Evolutionary conservation across 2,797 vertebrate species (phyloP).

Genomic region (Sebastes iracundus): DNA sequence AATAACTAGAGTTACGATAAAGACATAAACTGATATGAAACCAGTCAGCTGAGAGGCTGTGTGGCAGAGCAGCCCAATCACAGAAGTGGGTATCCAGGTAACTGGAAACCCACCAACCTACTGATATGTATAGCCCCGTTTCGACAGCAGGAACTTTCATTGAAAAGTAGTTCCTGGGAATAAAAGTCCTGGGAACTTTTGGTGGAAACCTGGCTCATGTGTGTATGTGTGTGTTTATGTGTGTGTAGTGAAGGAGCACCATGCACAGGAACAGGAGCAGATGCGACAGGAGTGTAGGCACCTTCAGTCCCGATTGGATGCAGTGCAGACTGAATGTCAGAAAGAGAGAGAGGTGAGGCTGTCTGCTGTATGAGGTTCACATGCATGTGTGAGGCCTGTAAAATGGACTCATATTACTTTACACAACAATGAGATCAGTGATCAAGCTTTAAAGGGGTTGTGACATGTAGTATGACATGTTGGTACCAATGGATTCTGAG

Average conservation of each 20-base stretch:
- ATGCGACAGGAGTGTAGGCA: constrained; percentile 87
- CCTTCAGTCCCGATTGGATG: constrained; percentile 87
- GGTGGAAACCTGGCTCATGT: background rate
- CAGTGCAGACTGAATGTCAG: constrained; percentile 84
- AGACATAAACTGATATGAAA: background rate
- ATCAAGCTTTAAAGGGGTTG: background rate
- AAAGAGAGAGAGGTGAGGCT: constrained; percentile 88
- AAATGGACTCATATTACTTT: background rate
- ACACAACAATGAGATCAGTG: background rate
- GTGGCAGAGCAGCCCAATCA: background rate
- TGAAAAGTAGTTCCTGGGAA: no score
- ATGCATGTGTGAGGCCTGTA: no score
- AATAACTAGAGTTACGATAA: background rate
- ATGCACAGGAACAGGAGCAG: constrained; percentile 81
- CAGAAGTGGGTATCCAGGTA: no score
- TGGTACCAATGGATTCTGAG: no score
- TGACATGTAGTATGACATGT: no score
- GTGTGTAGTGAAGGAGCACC: constrained; percentile 43
- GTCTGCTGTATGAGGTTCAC: background rate
- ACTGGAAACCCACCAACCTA: no score
- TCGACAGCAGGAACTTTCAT: no score
- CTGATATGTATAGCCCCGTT: no score
- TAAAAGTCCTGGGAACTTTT: background rate
- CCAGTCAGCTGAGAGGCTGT: background rate
- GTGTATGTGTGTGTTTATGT: constrained; percentile 26